phyloP scores from a whole-genome alignment of 2,113 vertebrate genomes.

The Ginglymostoma cirratum region DNA sequence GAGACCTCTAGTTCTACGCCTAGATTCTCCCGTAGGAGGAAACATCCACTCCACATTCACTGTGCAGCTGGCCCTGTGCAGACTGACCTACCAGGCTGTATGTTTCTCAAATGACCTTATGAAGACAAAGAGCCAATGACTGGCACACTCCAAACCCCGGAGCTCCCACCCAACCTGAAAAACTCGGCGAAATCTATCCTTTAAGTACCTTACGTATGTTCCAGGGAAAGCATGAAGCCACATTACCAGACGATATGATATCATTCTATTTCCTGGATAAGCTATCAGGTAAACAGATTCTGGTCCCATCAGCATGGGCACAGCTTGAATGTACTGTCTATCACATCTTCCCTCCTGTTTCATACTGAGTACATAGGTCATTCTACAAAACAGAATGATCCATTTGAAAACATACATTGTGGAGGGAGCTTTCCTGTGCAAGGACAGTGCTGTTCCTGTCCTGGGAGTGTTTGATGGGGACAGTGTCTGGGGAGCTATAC shows the following conservation, averaged over 20 bases:
- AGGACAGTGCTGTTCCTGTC: background rate
- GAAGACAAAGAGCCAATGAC: background rate
- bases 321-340: background rate
- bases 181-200: background rate
- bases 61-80: too few species aligned
- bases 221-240: background rate
- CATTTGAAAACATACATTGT: background rate
- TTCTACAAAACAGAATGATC: background rate
- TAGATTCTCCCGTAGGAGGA: too few species aligned
- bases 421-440: background rate
- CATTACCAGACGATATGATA: background rate
- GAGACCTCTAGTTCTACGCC: too few species aligned
- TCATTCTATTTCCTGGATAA: background rate
- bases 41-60: too few species aligned
- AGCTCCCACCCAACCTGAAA: background rate
- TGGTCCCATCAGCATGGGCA: background rate
- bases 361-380: background rate
- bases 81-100: background rate
- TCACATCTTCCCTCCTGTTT: background rate
- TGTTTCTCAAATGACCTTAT: background rate
- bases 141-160: too few species aligned
- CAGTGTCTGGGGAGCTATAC: background rate
- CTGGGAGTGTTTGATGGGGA: background rate
- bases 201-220: background rate
- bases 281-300: background rate